Conservation (phyloP, 2,888 invertebrate species). For the Mythimna loreyi region DNA sequence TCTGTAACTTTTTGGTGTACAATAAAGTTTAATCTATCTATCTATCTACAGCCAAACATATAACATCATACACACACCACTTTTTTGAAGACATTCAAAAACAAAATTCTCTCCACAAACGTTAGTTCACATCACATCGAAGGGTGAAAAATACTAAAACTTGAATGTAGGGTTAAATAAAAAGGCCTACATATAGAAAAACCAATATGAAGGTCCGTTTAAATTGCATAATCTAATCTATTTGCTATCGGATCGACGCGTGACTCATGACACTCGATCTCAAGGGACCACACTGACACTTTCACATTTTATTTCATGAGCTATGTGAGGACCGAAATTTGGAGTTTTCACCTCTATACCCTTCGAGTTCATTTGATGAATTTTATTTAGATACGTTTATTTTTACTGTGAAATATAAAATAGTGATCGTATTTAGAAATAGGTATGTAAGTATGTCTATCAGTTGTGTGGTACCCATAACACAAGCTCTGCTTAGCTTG, state of each 20-base stretch:
- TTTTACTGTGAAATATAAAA: neutral
- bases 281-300: conserved; percentile 70
- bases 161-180: conserved; percentile 59
- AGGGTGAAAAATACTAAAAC: conserved; percentile 53
- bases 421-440: no score
- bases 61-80: no score
- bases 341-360: conserved; percentile 27
- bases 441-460: no score
- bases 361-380: conserved; percentile 24
- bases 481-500: no score
- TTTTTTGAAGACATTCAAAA: neutral
- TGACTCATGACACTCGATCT: conserved; percentile 64
- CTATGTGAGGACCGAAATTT: conserved; percentile 33
- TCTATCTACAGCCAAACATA: no score
- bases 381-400: conserved; percentile 4
- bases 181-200: conserved; percentile 54
- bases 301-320: conserved; percentile 70
- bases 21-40: no score
- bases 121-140: conserved; percentile 37
- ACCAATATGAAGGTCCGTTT: conserved; percentile 63
- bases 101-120: conserved; percentile 8
- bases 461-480: no score
- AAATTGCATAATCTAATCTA: conserved; percentile 76
- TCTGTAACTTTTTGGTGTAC: no score
- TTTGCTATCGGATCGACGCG: conserved; percentile 69